Evolutionary conservation across 2,113 vertebrate species (phyloP).

Genomic region (Tinamus guttatus): DNA sequence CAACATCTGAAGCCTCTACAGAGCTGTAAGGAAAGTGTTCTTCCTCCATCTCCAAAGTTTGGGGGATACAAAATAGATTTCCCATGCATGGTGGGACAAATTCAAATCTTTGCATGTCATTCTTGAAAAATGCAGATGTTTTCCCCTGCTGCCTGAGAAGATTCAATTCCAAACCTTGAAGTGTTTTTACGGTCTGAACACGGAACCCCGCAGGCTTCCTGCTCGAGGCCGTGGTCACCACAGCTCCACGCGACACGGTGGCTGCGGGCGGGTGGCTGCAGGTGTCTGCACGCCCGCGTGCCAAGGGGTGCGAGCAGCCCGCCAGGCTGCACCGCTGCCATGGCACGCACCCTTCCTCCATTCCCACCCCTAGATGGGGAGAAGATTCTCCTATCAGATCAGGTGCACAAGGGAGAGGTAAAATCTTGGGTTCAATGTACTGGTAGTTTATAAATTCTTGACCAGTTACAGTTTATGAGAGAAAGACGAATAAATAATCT

Average conservation of each 20-base stretch:
- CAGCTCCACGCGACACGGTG: background rate
- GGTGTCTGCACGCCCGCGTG: fast-evolving
- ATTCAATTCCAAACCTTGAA: background rate
- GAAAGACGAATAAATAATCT: background rate
- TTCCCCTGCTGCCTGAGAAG: background rate
- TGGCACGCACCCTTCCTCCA: background rate
- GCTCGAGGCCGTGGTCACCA: background rate
- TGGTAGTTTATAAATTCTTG: background rate
- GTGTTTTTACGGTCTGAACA: background rate
- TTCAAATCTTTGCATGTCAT: background rate
- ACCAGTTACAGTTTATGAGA: background rate
- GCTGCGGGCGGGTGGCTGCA: background rate
- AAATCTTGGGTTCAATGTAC: background rate
- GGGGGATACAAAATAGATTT: background rate
- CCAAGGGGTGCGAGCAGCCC: background rate
- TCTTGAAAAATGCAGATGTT: background rate
- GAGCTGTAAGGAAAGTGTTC: background rate
- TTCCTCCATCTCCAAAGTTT: background rate
- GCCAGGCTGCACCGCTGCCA: background rate
- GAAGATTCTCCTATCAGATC: background rate
- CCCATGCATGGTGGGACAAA: fast-evolving
- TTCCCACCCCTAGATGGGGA: background rate
- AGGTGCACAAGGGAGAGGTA: background rate
- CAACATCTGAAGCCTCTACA: background rate
- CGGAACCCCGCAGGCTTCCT: background rate